These are phyloP conservation scores for Tridacna crocea DNA, from an alignment of 2,888 invertebrate species.

Conservation along the genomic window DNA sequence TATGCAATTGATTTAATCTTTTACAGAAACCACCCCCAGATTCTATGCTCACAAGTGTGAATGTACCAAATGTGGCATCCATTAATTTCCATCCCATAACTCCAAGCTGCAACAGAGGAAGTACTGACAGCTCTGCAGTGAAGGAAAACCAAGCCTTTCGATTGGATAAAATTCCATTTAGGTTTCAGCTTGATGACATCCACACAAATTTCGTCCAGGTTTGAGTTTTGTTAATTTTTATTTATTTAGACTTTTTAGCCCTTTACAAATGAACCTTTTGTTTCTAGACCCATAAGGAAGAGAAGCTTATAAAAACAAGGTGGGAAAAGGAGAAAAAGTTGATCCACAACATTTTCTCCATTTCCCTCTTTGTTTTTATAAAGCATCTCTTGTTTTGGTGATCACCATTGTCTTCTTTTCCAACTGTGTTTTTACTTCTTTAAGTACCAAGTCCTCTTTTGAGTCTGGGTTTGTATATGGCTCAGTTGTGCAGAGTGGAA, in stretches of 20 bases:
- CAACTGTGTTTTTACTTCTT: no score
- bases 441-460: no score
- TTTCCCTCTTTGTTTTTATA: neutral
- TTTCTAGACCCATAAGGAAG: neutral
- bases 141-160: slow-evolving; percentile 73
- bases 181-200: slow-evolving; percentile 91
- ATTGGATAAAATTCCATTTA: slow-evolving; percentile 88
- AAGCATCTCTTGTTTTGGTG: no score
- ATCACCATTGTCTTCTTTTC: no score
- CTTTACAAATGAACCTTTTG: neutral
- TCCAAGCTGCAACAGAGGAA: slow-evolving; percentile 71
- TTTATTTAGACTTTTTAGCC: no score
- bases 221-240: neutral
- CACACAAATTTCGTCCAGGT: slow-evolving; percentile 94
- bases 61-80: slow-evolving; percentile 90
- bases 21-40: slow-evolving; percentile 89
- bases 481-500: no score
- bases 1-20: neutral
- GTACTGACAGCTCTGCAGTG: slow-evolving; percentile 45
- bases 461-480: no score
- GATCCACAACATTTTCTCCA: neutral
- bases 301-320: neutral
- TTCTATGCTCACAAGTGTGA: slow-evolving; percentile 89
- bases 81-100: slow-evolving; percentile 87
- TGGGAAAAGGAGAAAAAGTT: no score